A percentile compares a stretch with the other conserved stretches of the same genome.
Evolutionary conservation across 2,888 invertebrate species (phyloP).

Genomic region (Hecatera dysodea): DNA sequence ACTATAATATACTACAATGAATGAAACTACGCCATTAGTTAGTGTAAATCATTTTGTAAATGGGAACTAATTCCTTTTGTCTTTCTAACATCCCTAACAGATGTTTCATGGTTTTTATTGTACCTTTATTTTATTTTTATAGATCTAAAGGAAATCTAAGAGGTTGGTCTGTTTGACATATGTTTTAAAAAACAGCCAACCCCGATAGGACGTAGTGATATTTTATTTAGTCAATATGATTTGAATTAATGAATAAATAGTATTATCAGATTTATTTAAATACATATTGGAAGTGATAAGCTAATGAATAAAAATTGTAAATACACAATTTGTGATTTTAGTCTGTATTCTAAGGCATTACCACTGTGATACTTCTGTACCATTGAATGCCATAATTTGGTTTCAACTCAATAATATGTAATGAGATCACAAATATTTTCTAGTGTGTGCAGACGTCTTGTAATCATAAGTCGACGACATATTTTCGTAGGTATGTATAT

Average conservation of each 20-base stretch:
- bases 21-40: constrained; percentile 40
- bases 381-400: constrained; percentile 71
- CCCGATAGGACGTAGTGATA: constrained; percentile 60
- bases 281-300: constrained; percentile 57
- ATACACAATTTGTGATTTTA: constrained; percentile 63
- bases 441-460: constrained; percentile 61
- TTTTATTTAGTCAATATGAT: constrained; percentile 61
- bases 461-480: constrained; percentile 69
- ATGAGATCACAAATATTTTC: constrained; percentile 63
- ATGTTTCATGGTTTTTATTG: constrained; percentile 58
- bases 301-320: constrained; percentile 61
- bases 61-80: constrained; percentile 56
- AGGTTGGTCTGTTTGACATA: constrained; percentile 77
- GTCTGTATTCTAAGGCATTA: constrained; percentile 66
- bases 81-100: constrained; percentile 49
- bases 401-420: constrained; percentile 55
- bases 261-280: constrained; percentile 64
- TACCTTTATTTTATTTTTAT: constrained; percentile 61
- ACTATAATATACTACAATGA: constrained; percentile 27
- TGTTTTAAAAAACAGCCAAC: constrained; percentile 80
- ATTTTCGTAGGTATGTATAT: constrained; percentile 77
- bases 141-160: constrained; percentile 63
- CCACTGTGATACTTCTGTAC: constrained; percentile 79
- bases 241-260: constrained; percentile 61
- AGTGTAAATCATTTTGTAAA: constrained; percentile 51